These are phyloP conservation scores for Amyelois transitella DNA, from an alignment of 1,140 invertebrate genomes.

Conservation along the genomic window DNA sequence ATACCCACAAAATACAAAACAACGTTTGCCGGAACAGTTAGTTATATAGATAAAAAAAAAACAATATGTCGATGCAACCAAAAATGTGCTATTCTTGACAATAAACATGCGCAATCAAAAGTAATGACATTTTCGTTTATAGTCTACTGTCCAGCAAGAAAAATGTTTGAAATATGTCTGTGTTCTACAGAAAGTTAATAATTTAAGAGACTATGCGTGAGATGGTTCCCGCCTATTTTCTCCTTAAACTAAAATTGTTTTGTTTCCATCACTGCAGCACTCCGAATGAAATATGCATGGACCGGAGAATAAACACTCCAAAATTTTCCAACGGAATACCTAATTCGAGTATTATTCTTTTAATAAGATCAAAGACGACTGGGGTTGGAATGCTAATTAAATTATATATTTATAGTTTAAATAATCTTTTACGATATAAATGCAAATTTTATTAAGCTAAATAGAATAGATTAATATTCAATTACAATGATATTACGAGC, in stretches of 20 bases:
- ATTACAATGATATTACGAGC: too few species aligned
- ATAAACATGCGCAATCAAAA: too few species aligned
- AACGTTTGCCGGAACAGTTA: too few species aligned
- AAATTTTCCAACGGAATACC: conserved; percentile 9
- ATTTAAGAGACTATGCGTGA: conserved; percentile 66
- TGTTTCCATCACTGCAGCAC: conserved; percentile 30
- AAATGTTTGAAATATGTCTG: not conserved
- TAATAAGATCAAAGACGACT: not conserved
- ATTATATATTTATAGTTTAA: not conserved
- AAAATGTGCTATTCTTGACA: too few species aligned
- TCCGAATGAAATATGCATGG: conserved; percentile 26
- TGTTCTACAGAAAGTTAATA: conserved; percentile 54
- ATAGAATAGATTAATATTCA: too few species aligned
- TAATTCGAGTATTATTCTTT: not conserved
- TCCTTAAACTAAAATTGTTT: conserved; percentile 49
- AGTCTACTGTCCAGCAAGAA: not conserved
- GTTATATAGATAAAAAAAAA: too few species aligned
- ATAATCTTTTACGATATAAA: too few species aligned
- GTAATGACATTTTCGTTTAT: too few species aligned
- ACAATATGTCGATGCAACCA: too few species aligned
- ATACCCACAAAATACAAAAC: too few species aligned
- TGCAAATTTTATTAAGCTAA: too few species aligned
- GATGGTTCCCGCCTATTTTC: conserved; percentile 51
- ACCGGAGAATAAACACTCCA: conserved; percentile 4
- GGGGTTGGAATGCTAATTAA: not conserved